Percentiles rank a stretch among this genome's conserved stretches.
Evolutionary conservation across 2,113 vertebrate species (phyloP).

Genomic region (Nycticorax nycticorax): DNA sequence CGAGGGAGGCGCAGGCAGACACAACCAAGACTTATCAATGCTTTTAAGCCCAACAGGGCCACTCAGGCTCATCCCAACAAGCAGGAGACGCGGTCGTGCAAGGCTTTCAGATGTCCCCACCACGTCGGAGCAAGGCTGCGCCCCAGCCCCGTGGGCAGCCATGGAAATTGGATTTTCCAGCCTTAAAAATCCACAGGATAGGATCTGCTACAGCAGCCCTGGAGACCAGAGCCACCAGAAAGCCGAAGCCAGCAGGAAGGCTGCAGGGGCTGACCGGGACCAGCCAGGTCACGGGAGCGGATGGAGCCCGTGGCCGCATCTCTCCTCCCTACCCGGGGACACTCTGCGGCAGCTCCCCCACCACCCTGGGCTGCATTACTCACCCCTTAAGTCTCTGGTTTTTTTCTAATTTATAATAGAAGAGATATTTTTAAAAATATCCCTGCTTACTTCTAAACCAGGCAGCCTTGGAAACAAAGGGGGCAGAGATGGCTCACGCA

Average conservation of each 20-base stretch:
- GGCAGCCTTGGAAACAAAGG: conserved; percentile 24
- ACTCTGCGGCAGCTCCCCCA: neutral
- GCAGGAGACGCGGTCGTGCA: accelerated
- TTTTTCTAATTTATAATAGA: neutral
- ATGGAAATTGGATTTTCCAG: neutral
- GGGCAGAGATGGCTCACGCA: neutral
- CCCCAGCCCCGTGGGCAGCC: accelerated
- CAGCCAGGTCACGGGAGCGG: accelerated
- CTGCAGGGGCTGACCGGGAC: neutral
- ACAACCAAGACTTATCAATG: neutral
- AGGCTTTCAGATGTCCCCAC: neutral
- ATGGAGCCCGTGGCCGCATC: neutral
- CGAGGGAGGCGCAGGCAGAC: neutral
- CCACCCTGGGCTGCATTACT: neutral
- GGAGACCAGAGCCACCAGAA: neutral
- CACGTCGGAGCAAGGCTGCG: accelerated
- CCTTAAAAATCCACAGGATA: neutral
- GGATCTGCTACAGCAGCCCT: neutral
- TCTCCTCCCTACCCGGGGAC: accelerated
- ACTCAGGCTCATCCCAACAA: neutral
- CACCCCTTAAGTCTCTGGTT: neutral
- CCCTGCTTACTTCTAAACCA: neutral
- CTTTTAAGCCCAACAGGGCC: accelerated
- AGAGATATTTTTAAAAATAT: neutral
- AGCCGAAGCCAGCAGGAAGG: neutral